Percentiles rank a stretch among this genome's conserved stretches.
phyloP scores from a whole-genome alignment of 2,113 vertebrate genomes.

The Lanius collurio region DNA sequence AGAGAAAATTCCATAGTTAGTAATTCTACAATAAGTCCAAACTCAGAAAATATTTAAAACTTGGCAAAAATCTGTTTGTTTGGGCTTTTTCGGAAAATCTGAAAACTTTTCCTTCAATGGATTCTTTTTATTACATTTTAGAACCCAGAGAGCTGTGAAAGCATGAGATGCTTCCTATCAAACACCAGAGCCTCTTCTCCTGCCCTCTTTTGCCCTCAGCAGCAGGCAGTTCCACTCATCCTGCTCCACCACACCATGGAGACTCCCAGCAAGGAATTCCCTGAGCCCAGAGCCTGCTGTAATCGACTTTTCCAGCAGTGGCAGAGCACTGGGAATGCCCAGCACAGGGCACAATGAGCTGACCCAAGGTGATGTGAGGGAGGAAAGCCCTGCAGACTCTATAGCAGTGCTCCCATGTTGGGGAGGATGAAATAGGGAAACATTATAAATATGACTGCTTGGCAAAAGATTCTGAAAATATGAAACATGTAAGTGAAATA shows the following conservation, averaged over 20 bases:
- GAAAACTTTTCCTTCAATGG: background rate
- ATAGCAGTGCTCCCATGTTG: background rate
- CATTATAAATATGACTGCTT: too few species aligned
- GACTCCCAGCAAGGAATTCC: background rate
- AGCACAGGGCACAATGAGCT: background rate
- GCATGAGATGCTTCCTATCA: background rate
- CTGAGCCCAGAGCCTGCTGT: background rate
- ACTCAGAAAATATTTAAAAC: background rate
- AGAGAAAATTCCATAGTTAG: background rate
- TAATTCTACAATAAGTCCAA: background rate
- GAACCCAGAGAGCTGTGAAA: background rate
- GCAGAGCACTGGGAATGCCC: background rate
- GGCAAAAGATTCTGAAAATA: too few species aligned
- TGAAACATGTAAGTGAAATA: too few species aligned
- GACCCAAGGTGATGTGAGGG: fast-evolving
- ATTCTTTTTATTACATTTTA: background rate
- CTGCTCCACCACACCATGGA: background rate
- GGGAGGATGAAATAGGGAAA: too few species aligned
- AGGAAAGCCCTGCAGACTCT: background rate
- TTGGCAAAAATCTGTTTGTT: background rate
- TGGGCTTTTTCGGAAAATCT: background rate
- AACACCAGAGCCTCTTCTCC: background rate
- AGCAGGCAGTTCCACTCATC: background rate
- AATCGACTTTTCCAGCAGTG: background rate
- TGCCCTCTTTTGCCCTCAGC: background rate